Conservation (phyloP, 2,888 invertebrate genomes). For the Megalurothrips usitatus region DNA sequence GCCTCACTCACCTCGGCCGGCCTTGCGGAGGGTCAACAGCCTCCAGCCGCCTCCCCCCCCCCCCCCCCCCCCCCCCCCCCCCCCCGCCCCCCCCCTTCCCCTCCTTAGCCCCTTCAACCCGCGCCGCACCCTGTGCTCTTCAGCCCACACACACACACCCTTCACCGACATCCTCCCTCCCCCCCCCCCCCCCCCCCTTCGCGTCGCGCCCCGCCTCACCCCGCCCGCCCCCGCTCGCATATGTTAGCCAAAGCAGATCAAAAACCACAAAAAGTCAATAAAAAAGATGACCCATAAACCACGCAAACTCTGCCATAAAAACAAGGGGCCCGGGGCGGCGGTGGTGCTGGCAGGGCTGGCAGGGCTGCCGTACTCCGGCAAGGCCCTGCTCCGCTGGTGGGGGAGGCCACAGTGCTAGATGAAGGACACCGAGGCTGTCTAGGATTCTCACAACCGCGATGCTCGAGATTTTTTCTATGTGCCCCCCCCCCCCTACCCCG, state of each 20-base stretch:
- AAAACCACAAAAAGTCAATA: conserved; percentile 21
- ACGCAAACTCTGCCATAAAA: conserved; percentile 19
- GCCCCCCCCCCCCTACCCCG: too few species aligned
- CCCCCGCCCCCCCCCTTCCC: neutral
- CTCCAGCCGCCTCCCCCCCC: neutral
- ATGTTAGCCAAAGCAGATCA: conserved; percentile 24
- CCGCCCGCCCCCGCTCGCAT: neutral
- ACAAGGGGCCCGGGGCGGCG: neutral
- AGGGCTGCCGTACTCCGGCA: neutral
- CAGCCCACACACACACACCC: neutral
- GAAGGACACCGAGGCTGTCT: too few species aligned
- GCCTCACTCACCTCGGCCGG: neutral
- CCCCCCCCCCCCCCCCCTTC: neutral
- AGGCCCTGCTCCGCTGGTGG: too few species aligned
- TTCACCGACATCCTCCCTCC: neutral
- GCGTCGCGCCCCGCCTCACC: neutral
- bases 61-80: neutral
- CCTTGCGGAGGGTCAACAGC: neutral
- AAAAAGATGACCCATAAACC: conserved; percentile 21
- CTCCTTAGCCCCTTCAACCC: neutral
- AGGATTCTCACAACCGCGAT: too few species aligned
- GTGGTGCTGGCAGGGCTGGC: neutral
- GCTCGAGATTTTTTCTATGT: too few species aligned
- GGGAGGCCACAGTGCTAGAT: too few species aligned
- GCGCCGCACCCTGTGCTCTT: neutral